phyloP scores from a whole-genome alignment of 2,888 invertebrate genomes.

The Drosophila ustulata region DNA sequence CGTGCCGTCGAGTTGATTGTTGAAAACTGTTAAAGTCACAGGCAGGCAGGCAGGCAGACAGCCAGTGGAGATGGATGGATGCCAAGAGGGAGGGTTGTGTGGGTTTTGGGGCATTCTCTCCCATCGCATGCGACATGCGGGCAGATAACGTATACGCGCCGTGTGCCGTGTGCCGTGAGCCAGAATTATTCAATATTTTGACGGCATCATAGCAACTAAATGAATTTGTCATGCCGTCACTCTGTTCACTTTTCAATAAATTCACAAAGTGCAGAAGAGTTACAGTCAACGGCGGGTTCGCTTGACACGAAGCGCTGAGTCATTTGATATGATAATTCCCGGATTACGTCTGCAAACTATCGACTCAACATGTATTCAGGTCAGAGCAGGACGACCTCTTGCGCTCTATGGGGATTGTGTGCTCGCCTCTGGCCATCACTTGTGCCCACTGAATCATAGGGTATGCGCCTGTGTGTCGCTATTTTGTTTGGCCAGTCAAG shows the following conservation, averaged over 20 bases:
- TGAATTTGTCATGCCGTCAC: constrained; percentile 56
- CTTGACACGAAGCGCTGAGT: constrained; percentile 1
- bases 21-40: constrained; percentile 50
- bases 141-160: constrained; percentile 64
- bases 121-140: constrained; percentile 16
- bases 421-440: background rate
- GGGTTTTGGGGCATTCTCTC: background rate
- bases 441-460: constrained; percentile 2
- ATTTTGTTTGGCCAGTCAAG: constrained; percentile 72
- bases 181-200: constrained; percentile 23
- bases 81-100: too few relatives aligned
- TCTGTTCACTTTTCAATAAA: constrained; percentile 10
- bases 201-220: constrained; percentile 39
- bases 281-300: background rate
- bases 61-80: background rate
- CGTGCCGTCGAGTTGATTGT: constrained; percentile 56
- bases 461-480: constrained; percentile 8
- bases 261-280: constrained; percentile 12
- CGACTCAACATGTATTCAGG: background rate
- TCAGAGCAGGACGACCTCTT: background rate
- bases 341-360: constrained; percentile 2
- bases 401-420: background rate
- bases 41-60: background rate
- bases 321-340: constrained; percentile 4
- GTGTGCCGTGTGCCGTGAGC: constrained; percentile 2